Evolutionary conservation across 2,888 invertebrate species (phyloP).

Genomic region (Mayetiola destructor): DNA sequence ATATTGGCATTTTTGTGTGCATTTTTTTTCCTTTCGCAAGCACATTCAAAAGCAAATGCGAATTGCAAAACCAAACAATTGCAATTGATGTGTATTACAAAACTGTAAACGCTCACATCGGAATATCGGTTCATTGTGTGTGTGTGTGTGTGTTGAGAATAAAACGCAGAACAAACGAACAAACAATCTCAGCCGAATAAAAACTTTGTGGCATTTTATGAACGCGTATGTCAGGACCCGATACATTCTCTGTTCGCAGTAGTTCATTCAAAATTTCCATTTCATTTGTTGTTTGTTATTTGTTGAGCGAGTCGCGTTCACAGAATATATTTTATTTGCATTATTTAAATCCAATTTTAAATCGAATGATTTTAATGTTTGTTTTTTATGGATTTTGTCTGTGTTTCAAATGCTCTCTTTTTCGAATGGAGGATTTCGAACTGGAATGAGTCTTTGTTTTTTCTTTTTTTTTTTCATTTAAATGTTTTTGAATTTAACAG

Average conservation of each 20-base stretch:
- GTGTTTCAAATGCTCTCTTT: background rate
- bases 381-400: background rate
- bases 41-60: background rate
- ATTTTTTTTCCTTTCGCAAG: background rate
- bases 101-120: no score
- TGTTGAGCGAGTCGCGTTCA: background rate
- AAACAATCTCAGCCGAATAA: background rate
- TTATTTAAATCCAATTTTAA: conserved; percentile 6
- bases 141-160: background rate
- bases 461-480: background rate
- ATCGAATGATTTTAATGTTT: background rate
- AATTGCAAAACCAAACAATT: background rate
- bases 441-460: no score
- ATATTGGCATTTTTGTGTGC: background rate
- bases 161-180: background rate
- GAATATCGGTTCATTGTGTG: background rate
- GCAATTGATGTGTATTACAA: no score
- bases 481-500: background rate
- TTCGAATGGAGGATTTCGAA: no score
- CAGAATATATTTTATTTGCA: conserved; percentile 4
- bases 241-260: no score
- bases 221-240: no score
- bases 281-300: background rate
- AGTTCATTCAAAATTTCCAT: background rate
- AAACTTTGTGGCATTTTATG: background rate